These are phyloP conservation scores for Chaetophractus vellerosus DNA, from an alignment of 2,797 vertebrate species.

Conservation along the genomic window DNA sequence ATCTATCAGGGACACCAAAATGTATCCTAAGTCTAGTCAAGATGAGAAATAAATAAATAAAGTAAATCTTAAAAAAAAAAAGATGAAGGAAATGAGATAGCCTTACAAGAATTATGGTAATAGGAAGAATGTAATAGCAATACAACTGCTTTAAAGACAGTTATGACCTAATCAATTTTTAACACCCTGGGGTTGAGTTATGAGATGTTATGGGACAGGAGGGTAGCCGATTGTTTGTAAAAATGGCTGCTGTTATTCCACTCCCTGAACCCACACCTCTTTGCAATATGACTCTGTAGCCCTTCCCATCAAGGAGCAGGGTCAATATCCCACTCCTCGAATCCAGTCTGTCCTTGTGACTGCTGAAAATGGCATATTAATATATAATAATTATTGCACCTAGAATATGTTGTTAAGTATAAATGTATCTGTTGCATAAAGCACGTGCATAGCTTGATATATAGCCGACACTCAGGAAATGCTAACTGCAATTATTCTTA, in stretches of 20 bases:
- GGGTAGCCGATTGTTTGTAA: not conserved
- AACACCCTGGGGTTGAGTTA: not conserved
- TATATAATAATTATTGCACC: not conserved
- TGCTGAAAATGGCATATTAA: not conserved
- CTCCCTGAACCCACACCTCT: not conserved
- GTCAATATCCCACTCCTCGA: not conserved
- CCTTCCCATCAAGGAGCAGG: too few species aligned
- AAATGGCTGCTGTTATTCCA: not conserved
- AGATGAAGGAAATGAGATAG: not conserved
- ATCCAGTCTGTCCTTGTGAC: not conserved
- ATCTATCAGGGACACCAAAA: not conserved
- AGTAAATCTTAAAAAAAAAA: too few species aligned
- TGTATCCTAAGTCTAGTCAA: not conserved
- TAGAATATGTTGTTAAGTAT: too few species aligned
- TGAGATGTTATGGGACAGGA: not conserved
- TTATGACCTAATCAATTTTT: not conserved
- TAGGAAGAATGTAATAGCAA: not conserved
- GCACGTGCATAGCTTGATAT: accelerated
- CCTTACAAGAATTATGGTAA: not conserved
- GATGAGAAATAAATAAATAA: too few species aligned
- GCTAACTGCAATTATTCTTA: accelerated
- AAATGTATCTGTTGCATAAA: accelerated
- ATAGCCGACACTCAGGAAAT: accelerated
- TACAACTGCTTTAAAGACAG: not conserved
- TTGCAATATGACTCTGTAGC: not conserved